Conservation (phyloP, 2,797 vertebrate species). For the Propithecus deckenii region DNA sequence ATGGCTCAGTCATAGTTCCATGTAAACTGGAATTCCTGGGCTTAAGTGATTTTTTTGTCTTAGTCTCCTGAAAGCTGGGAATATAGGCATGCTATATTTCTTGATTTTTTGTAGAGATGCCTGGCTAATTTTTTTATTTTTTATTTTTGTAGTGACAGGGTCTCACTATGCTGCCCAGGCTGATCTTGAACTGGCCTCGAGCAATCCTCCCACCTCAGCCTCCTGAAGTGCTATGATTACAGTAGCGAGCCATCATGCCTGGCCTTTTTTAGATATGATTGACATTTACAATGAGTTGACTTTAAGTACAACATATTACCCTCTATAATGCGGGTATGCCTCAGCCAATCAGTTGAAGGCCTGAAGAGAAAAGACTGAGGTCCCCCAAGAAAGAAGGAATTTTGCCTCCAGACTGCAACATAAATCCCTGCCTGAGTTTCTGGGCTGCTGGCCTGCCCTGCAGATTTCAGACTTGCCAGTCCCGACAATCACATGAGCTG, state of each 20-base stretch:
- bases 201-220: neutral
- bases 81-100: neutral
- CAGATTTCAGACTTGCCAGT: constrained; percentile 2
- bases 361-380: neutral
- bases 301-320: neutral
- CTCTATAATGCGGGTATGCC: neutral
- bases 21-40: neutral
- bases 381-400: neutral
- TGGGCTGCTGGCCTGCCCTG: neutral
- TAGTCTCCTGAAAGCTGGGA: neutral
- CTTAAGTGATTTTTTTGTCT: neutral
- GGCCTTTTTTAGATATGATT: neutral
- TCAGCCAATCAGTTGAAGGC: neutral
- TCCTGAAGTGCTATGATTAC: neutral
- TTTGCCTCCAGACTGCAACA: neutral
- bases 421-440: neutral
- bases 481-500: neutral
- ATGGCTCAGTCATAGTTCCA: neutral
- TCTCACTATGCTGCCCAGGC: neutral
- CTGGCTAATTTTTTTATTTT: neutral
- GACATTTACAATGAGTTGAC: neutral
- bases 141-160: neutral
- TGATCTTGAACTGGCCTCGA: neutral
- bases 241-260: neutral
- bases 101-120: neutral